These are phyloP conservation scores for Sinhomidia bicolor DNA, from an alignment of 2,888 invertebrate genomes.

Conservation along the genomic window DNA sequence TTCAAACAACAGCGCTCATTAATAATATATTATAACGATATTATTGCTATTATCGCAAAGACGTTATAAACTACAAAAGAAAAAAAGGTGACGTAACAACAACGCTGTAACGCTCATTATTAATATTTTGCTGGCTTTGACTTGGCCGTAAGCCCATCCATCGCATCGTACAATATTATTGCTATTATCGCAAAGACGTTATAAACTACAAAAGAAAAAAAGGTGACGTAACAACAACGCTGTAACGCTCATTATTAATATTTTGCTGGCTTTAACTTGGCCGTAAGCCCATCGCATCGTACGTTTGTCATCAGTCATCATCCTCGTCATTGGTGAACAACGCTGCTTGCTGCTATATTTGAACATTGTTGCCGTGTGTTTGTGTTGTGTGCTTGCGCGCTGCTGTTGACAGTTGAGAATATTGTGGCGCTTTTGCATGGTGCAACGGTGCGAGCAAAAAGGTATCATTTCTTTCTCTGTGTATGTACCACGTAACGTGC, in stretches of 20 bases:
- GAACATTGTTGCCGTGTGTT: constrained; percentile 3
- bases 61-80: constrained; percentile 25
- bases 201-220: constrained; percentile 17
- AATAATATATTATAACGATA: constrained; percentile 19
- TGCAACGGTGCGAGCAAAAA: too few relatives aligned
- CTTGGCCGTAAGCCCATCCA: neutral
- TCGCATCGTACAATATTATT: neutral
- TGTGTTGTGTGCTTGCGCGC: neutral
- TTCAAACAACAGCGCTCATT: constrained; percentile 1
- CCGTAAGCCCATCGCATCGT: neutral
- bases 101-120: neutral
- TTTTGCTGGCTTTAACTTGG: neutral
- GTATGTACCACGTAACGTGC: too few relatives aligned
- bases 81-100: constrained; percentile 46
- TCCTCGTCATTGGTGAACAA: neutral
- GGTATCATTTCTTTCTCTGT: too few relatives aligned
- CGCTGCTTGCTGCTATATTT: too few relatives aligned
- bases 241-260: neutral
- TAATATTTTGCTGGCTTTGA: neutral
- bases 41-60: constrained; percentile 16
- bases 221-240: constrained; percentile 42
- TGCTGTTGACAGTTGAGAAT: constrained; percentile 32
- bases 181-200: constrained; percentile 26
- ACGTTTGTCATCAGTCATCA: neutral
- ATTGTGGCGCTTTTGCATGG: neutral